Evolutionary conservation across 2,113 vertebrate genomes (phyloP), one percentile per base, ranked within the genome.

Genomic region (Gobius niger): DNA sequence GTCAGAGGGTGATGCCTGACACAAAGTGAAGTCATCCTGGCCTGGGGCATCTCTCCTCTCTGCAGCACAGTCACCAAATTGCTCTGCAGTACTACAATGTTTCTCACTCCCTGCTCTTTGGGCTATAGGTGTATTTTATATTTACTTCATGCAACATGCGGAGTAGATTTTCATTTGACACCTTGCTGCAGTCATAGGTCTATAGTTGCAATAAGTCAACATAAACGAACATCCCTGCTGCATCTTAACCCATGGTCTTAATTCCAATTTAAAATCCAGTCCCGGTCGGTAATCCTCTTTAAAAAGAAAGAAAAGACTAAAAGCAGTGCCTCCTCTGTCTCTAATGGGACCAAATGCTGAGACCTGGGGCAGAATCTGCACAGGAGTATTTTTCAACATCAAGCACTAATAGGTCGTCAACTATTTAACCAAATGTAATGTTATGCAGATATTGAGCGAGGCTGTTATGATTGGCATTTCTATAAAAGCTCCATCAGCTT

Each of bases 281-380:
- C 42, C 67, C 61, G 72, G 71, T 68, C 68, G 57, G 6, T 85
- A 88, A 87, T 87, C 85, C 76, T 83, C 84, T 87, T 87, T 73
- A 81, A 78, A 41, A 63, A 81, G 77, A 71, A 85, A 87, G 83
- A 86, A 88, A 86, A 87, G 82, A 81, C 88, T 7, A 85, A 84
- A 75, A 47, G 56, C 59, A 77, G 57, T 78, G 65, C 63, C 65
- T 83, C 24, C 4, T 51, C 13, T 61, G 54, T 34, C 68, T 40
- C 67, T 64, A 57, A 10, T 0, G 53, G 60, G 65, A 65, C 16
- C 18, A 56, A 13, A 5, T 52, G 50, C 50, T 52, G 50, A 9
- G 50, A 52, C 50, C 50, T 16, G 50, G n/a, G 50, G 50, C n/a
- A 18, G 50, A 16, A 16, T 52, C 3, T 7, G n/a, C 34, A 19